Evolutionary conservation across 2,888 invertebrate genomes (phyloP).

Genomic region (Plutella xylostella): DNA sequence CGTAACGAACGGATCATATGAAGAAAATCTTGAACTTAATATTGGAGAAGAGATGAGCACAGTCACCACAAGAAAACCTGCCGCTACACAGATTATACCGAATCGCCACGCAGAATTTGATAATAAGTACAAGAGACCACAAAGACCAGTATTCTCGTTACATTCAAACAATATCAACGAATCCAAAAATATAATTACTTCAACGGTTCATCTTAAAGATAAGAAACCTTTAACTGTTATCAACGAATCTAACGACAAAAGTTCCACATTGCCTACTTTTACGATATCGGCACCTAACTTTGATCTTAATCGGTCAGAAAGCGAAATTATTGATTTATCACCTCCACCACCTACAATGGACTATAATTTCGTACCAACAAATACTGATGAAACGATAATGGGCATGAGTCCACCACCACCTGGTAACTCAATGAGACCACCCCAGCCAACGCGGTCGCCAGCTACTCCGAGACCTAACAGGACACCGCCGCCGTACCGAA

Average conservation of each 20-base stretch:
- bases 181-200: constrained; percentile 59
- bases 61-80: constrained; percentile 25
- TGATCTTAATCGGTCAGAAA: constrained; percentile 40
- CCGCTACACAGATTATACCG: constrained; percentile 26
- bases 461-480: constrained; percentile 43
- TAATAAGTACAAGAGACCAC: constrained; percentile 31
- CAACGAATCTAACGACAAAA: constrained; percentile 33
- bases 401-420: constrained; percentile 68
- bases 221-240: constrained; percentile 56
- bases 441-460: constrained; percentile 32
- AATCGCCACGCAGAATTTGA: constrained; percentile 25
- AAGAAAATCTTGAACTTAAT: constrained; percentile 53
- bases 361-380: constrained; percentile 52
- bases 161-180: constrained; percentile 35
- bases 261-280: constrained; percentile 37
- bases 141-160: constrained; percentile 30
- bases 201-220: constrained; percentile 54
- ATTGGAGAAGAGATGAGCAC: constrained; percentile 52
- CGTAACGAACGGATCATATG: constrained; percentile 45
- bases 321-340: constrained; percentile 59
- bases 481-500: constrained; percentile 44
- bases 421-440: constrained; percentile 25
- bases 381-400: constrained; percentile 63
- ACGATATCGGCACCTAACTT: constrained; percentile 32
- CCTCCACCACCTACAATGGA: constrained; percentile 60